Percentiles rank a stretch among this genome's conserved stretches.
These are phyloP conservation scores for Hylaea fasciaria DNA, from an alignment of 2,888 invertebrate species.

Conservation along the genomic window DNA sequence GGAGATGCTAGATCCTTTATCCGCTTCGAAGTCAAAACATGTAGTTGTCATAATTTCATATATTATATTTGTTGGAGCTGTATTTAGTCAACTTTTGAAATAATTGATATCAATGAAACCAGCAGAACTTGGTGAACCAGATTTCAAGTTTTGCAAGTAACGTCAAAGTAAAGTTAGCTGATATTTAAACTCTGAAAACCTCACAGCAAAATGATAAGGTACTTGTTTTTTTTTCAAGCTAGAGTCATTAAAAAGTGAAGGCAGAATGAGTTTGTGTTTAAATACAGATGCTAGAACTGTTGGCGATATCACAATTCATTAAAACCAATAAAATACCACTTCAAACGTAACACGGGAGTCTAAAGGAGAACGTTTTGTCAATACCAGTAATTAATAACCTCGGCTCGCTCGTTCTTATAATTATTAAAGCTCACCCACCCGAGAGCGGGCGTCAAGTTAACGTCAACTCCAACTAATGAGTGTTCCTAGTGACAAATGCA, in stretches of 20 bases:
- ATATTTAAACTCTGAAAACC: too few relatives aligned
- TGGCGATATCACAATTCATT: constrained; percentile 46
- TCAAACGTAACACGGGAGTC: constrained; percentile 55
- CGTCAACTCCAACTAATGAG: constrained; percentile 81
- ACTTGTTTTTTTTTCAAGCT: too few relatives aligned
- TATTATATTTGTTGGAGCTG: too few relatives aligned
- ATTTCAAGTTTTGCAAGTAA: too few relatives aligned
- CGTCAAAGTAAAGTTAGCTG: too few relatives aligned
- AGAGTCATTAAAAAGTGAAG: too few relatives aligned
- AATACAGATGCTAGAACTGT: constrained; percentile 43
- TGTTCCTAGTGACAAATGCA: constrained; percentile 79
- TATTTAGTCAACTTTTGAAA: too few relatives aligned
- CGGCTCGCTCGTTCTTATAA: constrained; percentile 70
- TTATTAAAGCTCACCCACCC: constrained; percentile 77
- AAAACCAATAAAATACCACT: constrained; percentile 61
- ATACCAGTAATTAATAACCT: constrained; percentile 79
- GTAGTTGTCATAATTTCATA: too few relatives aligned
- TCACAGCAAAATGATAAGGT: too few relatives aligned
- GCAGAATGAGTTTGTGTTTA: constrained; percentile 17
- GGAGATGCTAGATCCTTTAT: constrained; percentile 24
- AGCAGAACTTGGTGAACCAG: too few relatives aligned
- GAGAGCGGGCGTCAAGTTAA: constrained; percentile 77
- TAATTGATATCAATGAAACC: too few relatives aligned
- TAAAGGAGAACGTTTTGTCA: constrained; percentile 70
- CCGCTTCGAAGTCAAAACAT: not conserved